A percentile compares a stretch with the other conserved stretches of the same genome.
phyloP scores from a whole-genome alignment of 1,140 invertebrate species.

The Pristionchus pacificus region DNA sequence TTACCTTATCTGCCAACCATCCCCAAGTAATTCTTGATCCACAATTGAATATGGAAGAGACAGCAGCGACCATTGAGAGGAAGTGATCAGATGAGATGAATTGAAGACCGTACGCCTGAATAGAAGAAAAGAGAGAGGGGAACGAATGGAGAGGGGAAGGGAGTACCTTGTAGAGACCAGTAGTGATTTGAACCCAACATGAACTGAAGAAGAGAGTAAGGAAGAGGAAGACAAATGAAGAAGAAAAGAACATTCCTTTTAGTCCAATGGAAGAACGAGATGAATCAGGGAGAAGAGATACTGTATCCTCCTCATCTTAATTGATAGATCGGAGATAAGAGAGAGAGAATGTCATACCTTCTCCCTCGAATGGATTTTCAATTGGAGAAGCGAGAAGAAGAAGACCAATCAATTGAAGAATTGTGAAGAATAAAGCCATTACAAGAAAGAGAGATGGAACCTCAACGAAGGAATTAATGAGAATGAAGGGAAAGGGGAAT shows the following conservation, averaged over 20 bases:
- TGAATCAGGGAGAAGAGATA: no score
- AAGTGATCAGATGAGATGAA: constrained; percentile 62
- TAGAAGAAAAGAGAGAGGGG: constrained; percentile 2
- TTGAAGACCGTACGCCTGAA: constrained; percentile 60
- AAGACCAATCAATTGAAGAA: constrained; percentile 32
- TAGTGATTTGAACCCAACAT: constrained; percentile 59
- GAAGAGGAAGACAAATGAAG: constrained; percentile 33
- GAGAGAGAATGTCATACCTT: no score
- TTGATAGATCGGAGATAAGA: neutral
- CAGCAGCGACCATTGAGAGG: constrained; percentile 60
- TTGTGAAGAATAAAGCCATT: constrained; percentile 25
- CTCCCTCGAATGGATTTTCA: neutral
- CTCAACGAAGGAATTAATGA: neutral
- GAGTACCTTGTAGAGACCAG: constrained; percentile 61
- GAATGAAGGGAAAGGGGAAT: constrained; percentile 1
- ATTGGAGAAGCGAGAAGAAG: constrained; percentile 23
- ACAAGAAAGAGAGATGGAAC: constrained; percentile 33
- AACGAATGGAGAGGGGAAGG: no score
- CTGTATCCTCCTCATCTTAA: no score
- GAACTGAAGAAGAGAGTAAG: constrained; percentile 59
- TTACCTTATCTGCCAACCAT: constrained; percentile 57
- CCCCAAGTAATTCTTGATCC: constrained; percentile 62
- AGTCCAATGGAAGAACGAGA: no score
- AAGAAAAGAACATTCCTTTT: constrained; percentile 19
- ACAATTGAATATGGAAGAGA: constrained; percentile 62